A percentile compares a stretch with the other conserved stretches of the same genome.
Conservation (phyloP, 2,797 vertebrate genomes). For the Ceryle rudis region DNA sequence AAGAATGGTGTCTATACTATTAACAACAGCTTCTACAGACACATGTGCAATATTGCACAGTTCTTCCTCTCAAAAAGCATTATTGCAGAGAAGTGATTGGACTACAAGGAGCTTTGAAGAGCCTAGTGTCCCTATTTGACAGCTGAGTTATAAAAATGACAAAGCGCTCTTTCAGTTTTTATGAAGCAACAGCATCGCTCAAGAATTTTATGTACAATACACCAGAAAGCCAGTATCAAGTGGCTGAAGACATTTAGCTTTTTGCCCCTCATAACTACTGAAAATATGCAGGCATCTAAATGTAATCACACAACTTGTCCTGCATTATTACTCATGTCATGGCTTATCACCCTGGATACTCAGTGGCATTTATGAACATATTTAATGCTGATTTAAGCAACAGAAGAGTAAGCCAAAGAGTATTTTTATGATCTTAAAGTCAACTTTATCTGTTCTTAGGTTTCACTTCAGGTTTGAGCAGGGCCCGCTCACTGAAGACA, state of each 20-base stretch:
- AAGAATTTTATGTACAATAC: background rate
- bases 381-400: background rate
- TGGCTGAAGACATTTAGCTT: background rate
- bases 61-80: background rate
- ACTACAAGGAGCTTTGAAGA: background rate
- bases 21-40: background rate
- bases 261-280: background rate
- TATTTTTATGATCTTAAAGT: too few relatives aligned
- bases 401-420: background rate
- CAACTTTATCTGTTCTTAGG: background rate
- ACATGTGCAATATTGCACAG: background rate
- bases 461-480: constrained; percentile 71
- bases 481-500: constrained; percentile 82
- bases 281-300: background rate
- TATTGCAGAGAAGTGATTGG: background rate
- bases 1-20: background rate
- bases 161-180: background rate
- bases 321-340: background rate
- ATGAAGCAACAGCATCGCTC: background rate
- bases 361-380: background rate
- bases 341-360: background rate
- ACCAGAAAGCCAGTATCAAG: background rate
- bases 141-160: background rate
- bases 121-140: background rate
- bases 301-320: background rate